A percentile compares a stretch with the other conserved stretches of the same genome.
These are phyloP conservation scores for Phylloscopus trochilus DNA, from an alignment of 2,113 vertebrate genomes.

Conservation along the genomic window DNA sequence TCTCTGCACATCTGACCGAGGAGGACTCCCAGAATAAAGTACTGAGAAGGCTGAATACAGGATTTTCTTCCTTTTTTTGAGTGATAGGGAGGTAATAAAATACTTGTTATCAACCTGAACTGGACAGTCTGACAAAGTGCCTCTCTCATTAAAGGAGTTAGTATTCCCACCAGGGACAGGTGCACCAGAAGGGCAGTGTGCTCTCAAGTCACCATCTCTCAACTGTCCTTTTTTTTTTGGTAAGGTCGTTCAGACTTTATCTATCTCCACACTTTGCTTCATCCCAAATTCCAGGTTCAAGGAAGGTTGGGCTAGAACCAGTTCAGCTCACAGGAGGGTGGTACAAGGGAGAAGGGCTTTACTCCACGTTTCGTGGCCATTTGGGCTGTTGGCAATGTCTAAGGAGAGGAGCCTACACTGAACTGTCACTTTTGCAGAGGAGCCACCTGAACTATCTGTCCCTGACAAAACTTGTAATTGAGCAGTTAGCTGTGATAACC, in stretches of 20 bases:
- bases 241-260: background rate
- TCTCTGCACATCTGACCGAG: background rate
- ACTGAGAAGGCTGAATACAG: background rate
- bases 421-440: background rate
- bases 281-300: background rate
- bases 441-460: background rate
- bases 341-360: background rate
- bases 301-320: background rate
- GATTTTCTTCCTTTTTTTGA: background rate
- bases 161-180: background rate
- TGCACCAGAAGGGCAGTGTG: background rate
- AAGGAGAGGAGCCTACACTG: background rate
- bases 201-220: background rate
- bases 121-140: background rate
- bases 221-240: background rate
- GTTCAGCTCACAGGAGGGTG: background rate
- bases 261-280: background rate
- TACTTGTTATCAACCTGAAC: background rate
- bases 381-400: background rate
- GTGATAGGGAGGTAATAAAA: background rate
- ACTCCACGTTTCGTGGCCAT: rapidly evolving
- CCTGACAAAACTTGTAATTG: background rate
- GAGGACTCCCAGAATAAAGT: background rate
- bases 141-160: background rate
- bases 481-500: background rate